Evolutionary conservation across 2,797 vertebrate genomes (phyloP), one percentile per base, ranked within the genome.

Genomic region (Microctenopoma lineatum): DNA sequence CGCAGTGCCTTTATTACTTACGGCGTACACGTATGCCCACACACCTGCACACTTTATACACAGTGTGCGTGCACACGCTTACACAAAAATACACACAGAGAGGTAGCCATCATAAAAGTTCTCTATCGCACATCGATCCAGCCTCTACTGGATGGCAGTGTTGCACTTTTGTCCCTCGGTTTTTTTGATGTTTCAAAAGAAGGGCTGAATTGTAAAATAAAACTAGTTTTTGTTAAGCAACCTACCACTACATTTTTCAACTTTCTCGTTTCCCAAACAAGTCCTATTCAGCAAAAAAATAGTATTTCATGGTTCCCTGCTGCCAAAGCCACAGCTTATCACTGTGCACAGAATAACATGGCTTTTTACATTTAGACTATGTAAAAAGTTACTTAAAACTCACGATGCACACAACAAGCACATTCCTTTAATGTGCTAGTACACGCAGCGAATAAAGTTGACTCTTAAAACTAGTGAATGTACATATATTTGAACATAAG

Each of bases 1-100:
- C 72, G 62, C 16, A 1, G 6, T n/a, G 56, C 75, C 66, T 84
- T 87, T 85, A 87, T 86, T 85, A 84, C 85, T 77, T 70, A 70
- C 10, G 38, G 71, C 46, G 4, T 12, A 77, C 74, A 67, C 63
- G 52, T 39, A 21, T 6, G 45, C 25, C 48, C 51, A 53, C 60
- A 65, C 66, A 81, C 51, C 27, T 61, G 42, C 42, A 76, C 45
- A 54, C 41, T 41, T 42, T 14, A 26, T 21, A 21, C 45, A 21
- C 45, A 21, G 18, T 45, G 11, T 25, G 34, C 32, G 21, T 14
- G 2, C 29, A 32, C 60, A 65, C 62, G 48, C 46, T 26, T 16
- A 15, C 46, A 74, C 64, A 78, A 32, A 41, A 32, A 5, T 27
- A 27, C 70, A 53, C 61, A 32, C 56, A 53, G 29, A 59, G 39